Evolutionary conservation across 2,888 invertebrate genomes (phyloP).

Genomic region (Papilio protenor): DNA sequence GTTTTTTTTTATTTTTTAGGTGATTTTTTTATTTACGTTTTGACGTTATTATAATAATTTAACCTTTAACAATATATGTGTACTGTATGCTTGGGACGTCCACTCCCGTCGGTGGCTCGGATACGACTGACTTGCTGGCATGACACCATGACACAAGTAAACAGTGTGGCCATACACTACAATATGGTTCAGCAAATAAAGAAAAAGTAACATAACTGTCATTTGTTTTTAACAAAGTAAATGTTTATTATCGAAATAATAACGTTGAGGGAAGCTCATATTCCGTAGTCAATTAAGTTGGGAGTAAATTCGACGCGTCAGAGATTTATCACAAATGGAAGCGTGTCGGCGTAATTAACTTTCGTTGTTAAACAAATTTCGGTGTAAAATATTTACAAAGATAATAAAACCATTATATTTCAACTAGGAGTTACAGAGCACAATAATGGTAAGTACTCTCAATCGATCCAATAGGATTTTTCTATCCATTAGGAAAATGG

Average conservation of each 20-base stretch:
- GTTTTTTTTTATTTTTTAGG: too few species aligned
- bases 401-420: not conserved
- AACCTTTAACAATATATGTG: too few species aligned
- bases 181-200: too few species aligned
- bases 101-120: too few species aligned
- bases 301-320: constrained; percentile 17
- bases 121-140: too few species aligned
- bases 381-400: constrained; percentile 3
- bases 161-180: too few species aligned
- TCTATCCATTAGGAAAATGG: too few species aligned
- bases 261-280: constrained; percentile 9
- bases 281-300: not conserved
- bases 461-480: too few species aligned
- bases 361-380: constrained; percentile 12
- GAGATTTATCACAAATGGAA: constrained; percentile 26
- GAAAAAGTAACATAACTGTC: not conserved
- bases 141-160: too few species aligned
- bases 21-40: too few species aligned
- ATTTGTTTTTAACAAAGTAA: not conserved
- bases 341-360: constrained; percentile 19
- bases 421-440: not conserved
- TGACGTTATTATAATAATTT: too few species aligned
- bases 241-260: not conserved
- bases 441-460: not conserved
- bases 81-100: too few species aligned